phyloP scores from a whole-genome alignment of 2,797 vertebrate genomes.

The Cyprinella venusta region DNA sequence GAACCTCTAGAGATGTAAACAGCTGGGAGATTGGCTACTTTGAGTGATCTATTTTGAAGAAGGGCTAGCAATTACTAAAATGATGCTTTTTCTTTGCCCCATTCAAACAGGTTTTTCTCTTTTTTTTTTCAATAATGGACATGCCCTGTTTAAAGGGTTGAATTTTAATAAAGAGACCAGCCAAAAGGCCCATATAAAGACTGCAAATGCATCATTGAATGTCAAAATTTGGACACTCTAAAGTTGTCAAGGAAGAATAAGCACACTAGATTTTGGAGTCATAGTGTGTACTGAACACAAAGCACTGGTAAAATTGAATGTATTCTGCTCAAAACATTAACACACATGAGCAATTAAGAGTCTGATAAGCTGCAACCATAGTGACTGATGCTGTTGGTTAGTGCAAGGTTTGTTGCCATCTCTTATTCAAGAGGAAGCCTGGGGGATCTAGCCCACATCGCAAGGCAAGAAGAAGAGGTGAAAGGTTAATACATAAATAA shows the following conservation, averaged over 20 bases:
- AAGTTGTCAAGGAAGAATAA: not conserved
- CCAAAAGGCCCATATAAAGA: not conserved
- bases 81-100: constrained; percentile 5
- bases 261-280: not conserved
- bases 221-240: constrained; percentile 13
- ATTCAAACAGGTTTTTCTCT: constrained; percentile 12
- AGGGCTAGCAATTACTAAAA: constrained; percentile 44
- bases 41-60: constrained; percentile 53
- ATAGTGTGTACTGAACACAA: not conserved
- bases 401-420: constrained; percentile 9
- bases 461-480: constrained; percentile 17
- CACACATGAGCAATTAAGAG: not conserved
- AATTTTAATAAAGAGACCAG: not conserved
- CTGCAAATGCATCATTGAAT: not conserved
- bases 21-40: constrained; percentile 66
- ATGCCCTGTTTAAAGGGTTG: not conserved
- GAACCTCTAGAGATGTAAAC: constrained; percentile 73
- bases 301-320: not conserved
- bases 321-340: constrained; percentile 3
- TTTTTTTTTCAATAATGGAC: constrained; percentile 38
- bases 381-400: constrained; percentile 8
- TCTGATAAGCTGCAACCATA: not conserved
- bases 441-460: constrained; percentile 33
- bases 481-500: constrained; percentile 59
- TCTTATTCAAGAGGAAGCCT: constrained; percentile 32